A percentile compares a stretch with the other conserved stretches of the same genome.
phyloP scores from a whole-genome alignment of 2,797 vertebrate species.

The Anabacerthia variegaticeps region DNA sequence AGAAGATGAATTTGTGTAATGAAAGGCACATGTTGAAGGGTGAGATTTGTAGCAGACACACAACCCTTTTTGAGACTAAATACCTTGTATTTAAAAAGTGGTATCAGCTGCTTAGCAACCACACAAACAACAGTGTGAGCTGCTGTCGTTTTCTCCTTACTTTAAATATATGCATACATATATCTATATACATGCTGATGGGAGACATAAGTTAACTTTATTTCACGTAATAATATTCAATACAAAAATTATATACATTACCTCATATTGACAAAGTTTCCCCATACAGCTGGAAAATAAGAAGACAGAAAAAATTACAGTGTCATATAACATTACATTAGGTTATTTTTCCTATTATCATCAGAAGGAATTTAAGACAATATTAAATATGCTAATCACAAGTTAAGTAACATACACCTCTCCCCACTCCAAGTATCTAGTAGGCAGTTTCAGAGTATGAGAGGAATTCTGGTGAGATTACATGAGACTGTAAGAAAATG shows the following conservation, averaged over 20 bases:
- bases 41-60: not conserved
- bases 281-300: slow-evolving; percentile 93
- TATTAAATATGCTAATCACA: not conserved
- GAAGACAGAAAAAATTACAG: slow-evolving; percentile 40
- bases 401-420: not conserved
- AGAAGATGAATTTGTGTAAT: not conserved
- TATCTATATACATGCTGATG: not conserved
- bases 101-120: not conserved
- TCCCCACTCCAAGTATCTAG: not conserved
- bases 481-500: not conserved
- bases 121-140: not conserved
- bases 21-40: not conserved
- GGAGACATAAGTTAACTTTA: not conserved
- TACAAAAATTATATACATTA: slow-evolving; percentile 71
- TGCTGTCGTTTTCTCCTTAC: not conserved
- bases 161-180: not conserved
- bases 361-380: not conserved
- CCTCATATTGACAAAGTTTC: slow-evolving; percentile 96
- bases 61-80: not conserved
- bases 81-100: not conserved
- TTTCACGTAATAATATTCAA: not conserved
- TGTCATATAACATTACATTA: not conserved
- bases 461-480: not conserved
- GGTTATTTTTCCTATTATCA: not conserved
- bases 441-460: not conserved